phyloP scores from a whole-genome alignment of 2,797 vertebrate species.

The Rhinatrema bivittatum region DNA sequence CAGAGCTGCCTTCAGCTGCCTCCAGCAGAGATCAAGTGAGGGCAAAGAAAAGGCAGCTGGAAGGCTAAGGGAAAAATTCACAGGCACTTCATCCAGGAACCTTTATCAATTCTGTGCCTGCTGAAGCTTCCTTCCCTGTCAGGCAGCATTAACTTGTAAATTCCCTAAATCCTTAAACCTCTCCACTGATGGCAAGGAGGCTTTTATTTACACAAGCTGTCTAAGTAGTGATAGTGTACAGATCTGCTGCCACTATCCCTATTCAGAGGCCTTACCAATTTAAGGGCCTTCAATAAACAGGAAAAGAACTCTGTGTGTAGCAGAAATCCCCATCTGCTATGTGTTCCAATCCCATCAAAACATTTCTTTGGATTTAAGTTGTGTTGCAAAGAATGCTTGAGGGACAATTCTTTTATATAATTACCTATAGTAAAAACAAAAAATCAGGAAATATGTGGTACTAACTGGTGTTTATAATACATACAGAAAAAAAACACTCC shows the following conservation, averaged over 20 bases:
- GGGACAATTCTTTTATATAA: no score
- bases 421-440: no score
- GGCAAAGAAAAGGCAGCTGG: slow-evolving; percentile 3
- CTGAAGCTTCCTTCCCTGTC: slow-evolving; percentile 53
- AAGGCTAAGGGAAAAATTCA: slow-evolving; percentile 13
- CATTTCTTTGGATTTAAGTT: no score
- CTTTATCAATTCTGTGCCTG: slow-evolving; percentile 27
- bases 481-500: no score
- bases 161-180: slow-evolving; percentile 30
- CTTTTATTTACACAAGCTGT: slow-evolving; percentile 57
- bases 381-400: no score
- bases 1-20: no score
- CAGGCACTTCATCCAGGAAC: slow-evolving; percentile 17
- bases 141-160: slow-evolving; percentile 26
- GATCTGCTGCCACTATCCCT: slow-evolving; percentile 14
- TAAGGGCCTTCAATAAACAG: background rate
- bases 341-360: no score
- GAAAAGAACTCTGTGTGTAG: no score
- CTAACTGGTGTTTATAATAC: no score
- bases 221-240: slow-evolving; percentile 41
- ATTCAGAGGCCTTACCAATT: no score
- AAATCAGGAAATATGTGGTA: no score
- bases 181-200: slow-evolving; percentile 27
- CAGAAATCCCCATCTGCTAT: no score
- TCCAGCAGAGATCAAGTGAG: background rate